phyloP scores from a whole-genome alignment of 2,113 vertebrate genomes.

The Trochalopteron elliotii region DNA sequence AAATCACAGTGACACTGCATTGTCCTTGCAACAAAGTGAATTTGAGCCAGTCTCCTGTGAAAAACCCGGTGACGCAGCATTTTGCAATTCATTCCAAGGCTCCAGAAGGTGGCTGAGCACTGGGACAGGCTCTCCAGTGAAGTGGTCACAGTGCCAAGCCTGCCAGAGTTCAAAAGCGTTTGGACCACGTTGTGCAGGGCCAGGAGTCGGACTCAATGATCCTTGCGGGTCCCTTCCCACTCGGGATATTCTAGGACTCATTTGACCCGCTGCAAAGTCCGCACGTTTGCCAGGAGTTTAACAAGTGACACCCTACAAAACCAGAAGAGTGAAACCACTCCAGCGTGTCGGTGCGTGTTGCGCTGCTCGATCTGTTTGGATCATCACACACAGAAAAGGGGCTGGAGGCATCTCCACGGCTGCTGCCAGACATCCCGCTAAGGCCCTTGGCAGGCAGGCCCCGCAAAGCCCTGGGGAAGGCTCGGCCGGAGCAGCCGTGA shows the following conservation, averaged over 20 bases:
- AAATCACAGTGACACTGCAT: background rate
- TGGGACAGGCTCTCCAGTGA: background rate
- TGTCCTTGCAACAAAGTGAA: slow-evolving; percentile 38
- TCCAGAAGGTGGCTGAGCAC: background rate
- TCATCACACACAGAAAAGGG: rapidly evolving
- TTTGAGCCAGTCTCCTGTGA: background rate
- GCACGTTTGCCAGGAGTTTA: rapidly evolving
- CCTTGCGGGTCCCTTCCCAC: background rate
- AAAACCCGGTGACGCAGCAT: background rate
- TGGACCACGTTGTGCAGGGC: background rate
- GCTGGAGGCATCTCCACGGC: rapidly evolving
- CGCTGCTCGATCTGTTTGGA: rapidly evolving
- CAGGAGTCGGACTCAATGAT: background rate
- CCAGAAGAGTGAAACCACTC: background rate
- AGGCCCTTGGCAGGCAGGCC: no score
- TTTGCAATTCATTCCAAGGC: background rate
- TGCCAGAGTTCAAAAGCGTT: background rate
- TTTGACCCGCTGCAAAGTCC: rapidly evolving
- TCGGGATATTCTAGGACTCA: background rate
- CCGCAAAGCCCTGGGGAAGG: background rate
- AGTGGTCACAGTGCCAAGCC: background rate
- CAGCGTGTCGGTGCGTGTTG: rapidly evolving
- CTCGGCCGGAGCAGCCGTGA: background rate
- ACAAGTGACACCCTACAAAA: rapidly evolving
- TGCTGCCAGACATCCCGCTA: background rate